A percentile compares a stretch with the other conserved stretches of the same genome.
Evolutionary conservation across 2,797 vertebrate species (phyloP).

Genomic region (Champsocephalus gunnari): DNA sequence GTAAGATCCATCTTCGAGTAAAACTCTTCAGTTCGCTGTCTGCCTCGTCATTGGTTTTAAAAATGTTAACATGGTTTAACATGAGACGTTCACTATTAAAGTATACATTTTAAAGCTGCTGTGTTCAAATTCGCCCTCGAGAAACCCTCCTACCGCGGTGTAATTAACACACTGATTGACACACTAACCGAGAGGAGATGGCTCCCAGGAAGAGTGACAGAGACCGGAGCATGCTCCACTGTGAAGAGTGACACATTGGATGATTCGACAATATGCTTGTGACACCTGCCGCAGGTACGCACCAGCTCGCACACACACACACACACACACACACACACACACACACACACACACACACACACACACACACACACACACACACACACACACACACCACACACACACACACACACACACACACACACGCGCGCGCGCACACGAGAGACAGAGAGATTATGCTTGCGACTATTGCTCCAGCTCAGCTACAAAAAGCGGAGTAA

Average conservation of each 20-base stretch:
- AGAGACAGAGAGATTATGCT: constrained; percentile 1
- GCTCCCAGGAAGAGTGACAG: constrained; percentile 53
- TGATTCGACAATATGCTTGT: constrained; percentile 73
- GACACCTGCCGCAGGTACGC: constrained; percentile 69
- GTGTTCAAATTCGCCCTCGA: neutral
- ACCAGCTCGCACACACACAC: constrained; percentile 17
- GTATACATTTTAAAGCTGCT: neutral
- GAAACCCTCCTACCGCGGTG: constrained; percentile 10
- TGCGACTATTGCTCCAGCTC: constrained; percentile 42
- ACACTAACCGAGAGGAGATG: constrained; percentile 31
- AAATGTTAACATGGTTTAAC: neutral
- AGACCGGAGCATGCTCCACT: constrained; percentile 23
- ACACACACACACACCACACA: too few species aligned
- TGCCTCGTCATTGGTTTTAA: neutral
- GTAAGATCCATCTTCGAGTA: neutral
- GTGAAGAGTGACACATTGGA: constrained; percentile 66
- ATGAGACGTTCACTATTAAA: neutral
- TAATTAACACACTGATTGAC: constrained; percentile 52
- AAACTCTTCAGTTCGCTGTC: neutral
- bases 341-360: constrained; percentile 17
- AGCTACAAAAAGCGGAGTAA: constrained; percentile 61
- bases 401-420: neutral
- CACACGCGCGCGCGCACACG: too few species aligned
- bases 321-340: constrained; percentile 21
- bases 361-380: too few species aligned